A percentile compares a stretch with the other conserved stretches of the same genome.
These are phyloP conservation scores for Leucoraja erinaceus DNA, from an alignment of 2,113 vertebrate genomes.

Conservation along the genomic window DNA sequence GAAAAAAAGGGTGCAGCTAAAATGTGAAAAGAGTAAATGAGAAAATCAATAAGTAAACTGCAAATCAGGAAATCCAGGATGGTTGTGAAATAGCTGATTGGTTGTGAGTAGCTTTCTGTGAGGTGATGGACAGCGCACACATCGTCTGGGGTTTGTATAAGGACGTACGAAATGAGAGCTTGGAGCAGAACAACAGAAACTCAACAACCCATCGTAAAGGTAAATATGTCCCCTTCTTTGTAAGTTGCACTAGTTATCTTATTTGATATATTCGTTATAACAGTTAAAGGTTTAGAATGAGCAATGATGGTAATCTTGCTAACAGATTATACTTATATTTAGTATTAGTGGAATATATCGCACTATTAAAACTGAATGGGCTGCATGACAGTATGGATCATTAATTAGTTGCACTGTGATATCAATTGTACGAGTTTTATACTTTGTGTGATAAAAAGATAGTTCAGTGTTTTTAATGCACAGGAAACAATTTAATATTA, in stretches of 20 bases:
- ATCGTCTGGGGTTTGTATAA: conserved; percentile 25
- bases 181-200: neutral
- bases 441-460: neutral
- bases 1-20: neutral
- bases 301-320: neutral
- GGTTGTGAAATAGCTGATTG: neutral
- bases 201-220: conserved; percentile 2
- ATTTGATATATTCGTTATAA: neutral
- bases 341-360: neutral
- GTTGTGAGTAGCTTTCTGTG: neutral
- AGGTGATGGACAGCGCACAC: neutral
- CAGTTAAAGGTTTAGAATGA: neutral
- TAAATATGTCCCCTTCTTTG: neutral
- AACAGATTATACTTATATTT: neutral
- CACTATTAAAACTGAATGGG: neutral
- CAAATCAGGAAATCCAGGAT: neutral
- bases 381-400: neutral
- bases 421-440: neutral
- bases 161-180: neutral
- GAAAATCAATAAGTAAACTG: neutral
- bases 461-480: neutral
- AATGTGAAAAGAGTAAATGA: neutral
- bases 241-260: neutral
- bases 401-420: neutral
- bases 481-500: neutral